Evolutionary conservation across 2,888 invertebrate genomes (phyloP), one percentile per base, ranked within the genome.

Genomic region (Monoplex corrugatus): DNA sequence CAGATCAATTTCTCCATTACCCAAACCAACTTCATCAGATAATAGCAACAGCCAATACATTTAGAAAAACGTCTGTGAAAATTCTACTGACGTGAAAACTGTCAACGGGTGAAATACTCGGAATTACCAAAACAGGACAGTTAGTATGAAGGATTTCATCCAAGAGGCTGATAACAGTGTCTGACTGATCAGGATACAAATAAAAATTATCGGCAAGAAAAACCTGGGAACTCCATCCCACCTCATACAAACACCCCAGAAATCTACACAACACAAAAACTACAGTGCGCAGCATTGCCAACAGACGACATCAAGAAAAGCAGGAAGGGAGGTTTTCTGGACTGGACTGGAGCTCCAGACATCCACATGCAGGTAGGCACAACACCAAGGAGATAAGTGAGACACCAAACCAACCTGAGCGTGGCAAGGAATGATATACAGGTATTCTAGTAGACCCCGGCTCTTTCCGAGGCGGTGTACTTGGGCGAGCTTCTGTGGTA

Each of bases 391-490:
- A n/a, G 72, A 3, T 32, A 72, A 68, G 6, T 72, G 3, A 32
- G 13, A 57, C 57, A 57, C 57, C 57, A 57, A 50, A 88, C 83
- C 63, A n/a, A 84, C 84, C 84, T 86, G 85, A 84, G 68, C 83
- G 83, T 6, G 45, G 38, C 91, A 85, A 89, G 44, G 89, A 85
- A 86, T 90, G 89, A 63, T 90, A 89, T 16, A 91, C 91, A 50
- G 91, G 91, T 68, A 90, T 91, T 68, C 89, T 82, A 35, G 90
- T 72, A 10, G 87, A 89, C 43, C 83, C 83, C 32, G 84, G 82
- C 35, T 90, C 91, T 80, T 88, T 89, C 75, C 88, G 87, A 13
- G 90, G 89, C 23, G 91, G 91, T 43, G 91, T 91, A 82, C 91
- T 91, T n/a, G 91, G 91, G 32, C 91, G 89, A 40, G 72, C 87